These are phyloP conservation scores for Phortica magna DNA, from an alignment of 2,888 invertebrate genomes.

Conservation along the genomic window DNA sequence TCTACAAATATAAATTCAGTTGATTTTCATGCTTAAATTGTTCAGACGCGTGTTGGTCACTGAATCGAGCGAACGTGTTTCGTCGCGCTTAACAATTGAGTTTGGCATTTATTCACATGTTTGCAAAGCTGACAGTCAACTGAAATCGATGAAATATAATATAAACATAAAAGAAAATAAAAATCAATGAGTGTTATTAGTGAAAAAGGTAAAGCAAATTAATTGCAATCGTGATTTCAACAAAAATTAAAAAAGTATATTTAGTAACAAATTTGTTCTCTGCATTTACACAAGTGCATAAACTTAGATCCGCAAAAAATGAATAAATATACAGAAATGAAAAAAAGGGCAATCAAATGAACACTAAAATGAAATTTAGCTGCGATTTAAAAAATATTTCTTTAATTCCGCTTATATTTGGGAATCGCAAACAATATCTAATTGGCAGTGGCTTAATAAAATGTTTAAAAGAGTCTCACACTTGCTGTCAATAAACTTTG, in stretches of 20 bases:
- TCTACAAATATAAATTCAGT: background rate
- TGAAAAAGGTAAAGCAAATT: background rate
- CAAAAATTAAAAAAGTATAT: no score
- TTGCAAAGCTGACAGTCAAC: background rate
- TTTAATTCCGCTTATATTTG: no score
- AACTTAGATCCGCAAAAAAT: no score
- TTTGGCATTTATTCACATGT: background rate
- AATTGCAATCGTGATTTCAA: background rate
- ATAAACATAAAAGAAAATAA: background rate
- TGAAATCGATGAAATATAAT: background rate
- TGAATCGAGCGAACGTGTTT: conserved; percentile 22
- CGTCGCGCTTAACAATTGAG: background rate
- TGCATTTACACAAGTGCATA: no score
- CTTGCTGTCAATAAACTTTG: background rate
- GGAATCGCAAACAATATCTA: no score
- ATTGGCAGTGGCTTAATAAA: no score
- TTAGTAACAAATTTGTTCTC: no score
- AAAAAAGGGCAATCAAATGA: no score
- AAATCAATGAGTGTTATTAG: background rate
- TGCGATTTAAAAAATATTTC: no score
- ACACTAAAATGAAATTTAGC: no score
- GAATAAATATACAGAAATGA: no score
- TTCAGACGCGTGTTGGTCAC: conserved; percentile 17
- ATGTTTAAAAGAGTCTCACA: no score
- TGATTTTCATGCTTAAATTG: background rate